Percentiles rank a stretch among this genome's conserved stretches.
Evolutionary conservation across 2,888 invertebrate genomes (phyloP).

Genomic region (Petrophora chlorosata): DNA sequence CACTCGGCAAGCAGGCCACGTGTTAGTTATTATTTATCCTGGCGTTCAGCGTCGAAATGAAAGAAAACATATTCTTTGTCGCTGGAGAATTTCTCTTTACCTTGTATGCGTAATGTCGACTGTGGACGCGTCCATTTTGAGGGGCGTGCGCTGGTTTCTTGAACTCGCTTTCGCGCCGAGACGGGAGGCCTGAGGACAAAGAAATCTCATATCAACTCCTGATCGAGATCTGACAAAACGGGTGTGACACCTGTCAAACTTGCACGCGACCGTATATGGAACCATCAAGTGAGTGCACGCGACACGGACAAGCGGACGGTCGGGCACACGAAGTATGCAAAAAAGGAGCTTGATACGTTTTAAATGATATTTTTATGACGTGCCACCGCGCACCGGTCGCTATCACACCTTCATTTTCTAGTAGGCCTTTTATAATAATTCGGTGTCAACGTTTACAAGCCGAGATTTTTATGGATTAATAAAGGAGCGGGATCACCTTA

Average conservation of each 20-base stretch:
- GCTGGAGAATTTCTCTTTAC: slow-evolving; percentile 46
- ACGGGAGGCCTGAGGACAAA: slow-evolving; percentile 72
- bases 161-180: slow-evolving; percentile 84
- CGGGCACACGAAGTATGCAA: slow-evolving; percentile 22
- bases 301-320: slow-evolving; percentile 17
- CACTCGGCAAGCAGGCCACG: slow-evolving; percentile 47
- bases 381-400: slow-evolving; percentile 23
- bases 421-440: slow-evolving; percentile 53
- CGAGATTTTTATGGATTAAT: slow-evolving; percentile 67
- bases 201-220: slow-evolving; percentile 25
- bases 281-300: slow-evolving; percentile 23
- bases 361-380: slow-evolving; percentile 29
- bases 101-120: slow-evolving; percentile 73
- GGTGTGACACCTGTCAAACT: slow-evolving; percentile 29
- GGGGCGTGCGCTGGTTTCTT: slow-evolving; percentile 85
- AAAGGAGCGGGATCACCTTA: slow-evolving; percentile 58
- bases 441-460: slow-evolving; percentile 48
- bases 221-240: slow-evolving; percentile 19
- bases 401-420: slow-evolving; percentile 30
- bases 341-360: slow-evolving; percentile 18
- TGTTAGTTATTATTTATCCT: slow-evolving; percentile 49
- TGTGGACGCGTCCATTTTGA: slow-evolving; percentile 75
- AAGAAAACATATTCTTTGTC: slow-evolving; percentile 27
- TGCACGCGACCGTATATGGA: slow-evolving; percentile 20
- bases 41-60: slow-evolving; percentile 32